phyloP scores from a whole-genome alignment of 2,797 vertebrate species.

The Bovichtus variegatus region DNA sequence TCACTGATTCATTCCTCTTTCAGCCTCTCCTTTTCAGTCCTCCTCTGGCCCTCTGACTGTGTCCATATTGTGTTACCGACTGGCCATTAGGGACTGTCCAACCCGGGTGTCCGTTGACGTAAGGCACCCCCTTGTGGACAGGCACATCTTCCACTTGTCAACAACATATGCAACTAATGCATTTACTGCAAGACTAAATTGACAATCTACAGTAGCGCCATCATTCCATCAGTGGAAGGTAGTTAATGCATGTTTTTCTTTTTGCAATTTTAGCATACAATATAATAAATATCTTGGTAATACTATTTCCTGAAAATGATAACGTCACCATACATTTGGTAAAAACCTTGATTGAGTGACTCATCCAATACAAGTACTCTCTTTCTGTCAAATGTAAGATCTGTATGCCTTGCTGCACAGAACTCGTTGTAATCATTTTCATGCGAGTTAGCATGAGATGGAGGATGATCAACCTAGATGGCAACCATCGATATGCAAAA shows the following conservation, averaged over 20 bases:
- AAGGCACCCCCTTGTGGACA: conserved; percentile 78
- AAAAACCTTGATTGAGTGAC: not conserved
- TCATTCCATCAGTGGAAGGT: not conserved
- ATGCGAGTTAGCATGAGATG: not conserved
- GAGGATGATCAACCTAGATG: too few relatives aligned
- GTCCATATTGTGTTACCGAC: conserved; percentile 46
- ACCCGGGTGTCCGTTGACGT: conserved; percentile 31
- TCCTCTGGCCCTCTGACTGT: conserved; percentile 21
- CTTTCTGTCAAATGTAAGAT: not conserved
- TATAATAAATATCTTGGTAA: not conserved
- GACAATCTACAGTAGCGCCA: not conserved
- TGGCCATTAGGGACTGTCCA: conserved; percentile 35
- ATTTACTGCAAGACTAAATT: not conserved
- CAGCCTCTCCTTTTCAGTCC: conserved; percentile 31
- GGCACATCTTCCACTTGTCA: conserved; percentile 22
- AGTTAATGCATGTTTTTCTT: not conserved
- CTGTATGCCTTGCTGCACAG: not conserved
- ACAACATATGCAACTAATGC: not conserved
- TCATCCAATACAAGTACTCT: not conserved
- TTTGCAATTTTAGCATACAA: not conserved
- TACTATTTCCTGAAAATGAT: not conserved
- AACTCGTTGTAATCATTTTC: not conserved
- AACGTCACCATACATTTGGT: not conserved
- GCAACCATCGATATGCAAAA: too few relatives aligned
- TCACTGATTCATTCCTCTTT: conserved; percentile 62